These are phyloP conservation scores for Halcyon smyrnensis DNA, from an alignment of 2,797 vertebrate species.

Conservation along the genomic window DNA sequence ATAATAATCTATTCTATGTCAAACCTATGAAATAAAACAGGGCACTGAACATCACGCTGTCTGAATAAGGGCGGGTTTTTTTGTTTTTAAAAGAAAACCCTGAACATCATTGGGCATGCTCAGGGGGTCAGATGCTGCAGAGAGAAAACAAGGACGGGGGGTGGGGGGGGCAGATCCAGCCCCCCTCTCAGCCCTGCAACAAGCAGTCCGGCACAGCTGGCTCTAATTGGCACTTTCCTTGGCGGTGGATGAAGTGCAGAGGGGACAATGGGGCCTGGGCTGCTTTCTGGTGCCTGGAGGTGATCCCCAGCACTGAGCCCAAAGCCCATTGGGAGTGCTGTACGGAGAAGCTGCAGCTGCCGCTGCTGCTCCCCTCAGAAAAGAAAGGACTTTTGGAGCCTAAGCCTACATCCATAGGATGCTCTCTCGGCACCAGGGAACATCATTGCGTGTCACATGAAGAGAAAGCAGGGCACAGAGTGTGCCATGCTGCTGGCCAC, in stretches of 20 bases:
- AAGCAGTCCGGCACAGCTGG: slow-evolving; percentile 7
- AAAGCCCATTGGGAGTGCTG: not conserved
- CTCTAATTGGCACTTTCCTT: slow-evolving; percentile 37
- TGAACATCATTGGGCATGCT: not conserved
- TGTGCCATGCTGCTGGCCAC: fast-evolving
- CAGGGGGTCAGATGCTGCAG: not conserved
- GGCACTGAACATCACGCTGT: not conserved
- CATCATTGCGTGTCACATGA: fast-evolving
- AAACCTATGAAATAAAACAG: not conserved
- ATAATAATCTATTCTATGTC: not conserved
- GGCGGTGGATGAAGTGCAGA: not conserved
- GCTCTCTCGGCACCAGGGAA: not conserved
- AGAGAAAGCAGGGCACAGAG: not conserved
- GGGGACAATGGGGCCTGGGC: slow-evolving; percentile 33
- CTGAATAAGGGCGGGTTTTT: not conserved
- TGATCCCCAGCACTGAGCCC: not conserved
- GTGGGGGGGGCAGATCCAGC: not conserved
- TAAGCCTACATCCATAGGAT: not conserved
- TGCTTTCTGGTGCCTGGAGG: not conserved
- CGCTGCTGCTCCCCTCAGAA: not conserved
- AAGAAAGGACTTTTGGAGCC: fast-evolving
- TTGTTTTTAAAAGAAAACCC: not conserved
- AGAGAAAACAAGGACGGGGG: not conserved
- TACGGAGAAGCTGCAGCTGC: not conserved
- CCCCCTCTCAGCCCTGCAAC: not conserved